Base-by-base conservation (phyloP, 2,888 invertebrate genomes). In the Pollenia amentaria region DNA sequence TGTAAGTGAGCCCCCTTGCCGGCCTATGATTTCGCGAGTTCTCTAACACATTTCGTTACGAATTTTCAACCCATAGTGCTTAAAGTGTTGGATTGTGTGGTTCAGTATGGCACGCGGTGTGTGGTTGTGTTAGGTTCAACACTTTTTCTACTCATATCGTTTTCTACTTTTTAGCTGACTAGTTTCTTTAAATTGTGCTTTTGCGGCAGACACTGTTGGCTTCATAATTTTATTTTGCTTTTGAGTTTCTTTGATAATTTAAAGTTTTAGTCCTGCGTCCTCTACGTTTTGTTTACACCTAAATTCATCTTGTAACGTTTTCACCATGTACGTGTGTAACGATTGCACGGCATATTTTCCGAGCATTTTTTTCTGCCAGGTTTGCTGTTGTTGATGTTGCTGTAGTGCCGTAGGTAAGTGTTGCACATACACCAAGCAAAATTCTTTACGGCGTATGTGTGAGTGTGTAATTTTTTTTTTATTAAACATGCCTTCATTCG, bases 101-200 rank as follows among this genome's bases (percentile, higher is more conserved):
- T 77, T 51, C 42, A 62, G 62, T 67, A 29, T 64, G 85, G 67
- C 77, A 77, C 80, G 80, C 72, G 85, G 85, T 83, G 86, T 86
- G 84, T 84, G 81, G 84, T 76, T 88, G 79, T 73, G 79, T 84
- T 82, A 51, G 67, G 82, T 79, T 82, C 65, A 84, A 78, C 80
- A 84, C 81, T 87, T 78, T 84, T 80, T 76, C 14, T 11, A 51
- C 70, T 51, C 14, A 11, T 40, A 18, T 18, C 40, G 16, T 67
- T 44, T 46, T 12, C 40, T 64, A 18, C 3, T 67, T 29, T 64
- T 62, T 9, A 6, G 6, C 67, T 72, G 44, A 10, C 60, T 12
- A 29, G 42, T 40, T 73, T 55, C 65, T 44, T 44, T 42, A 38
- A 64, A 55, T 73, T 46, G 14, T 40, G 10, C 18, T 57, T 1